Percentiles rank a stretch among this genome's conserved stretches.
phyloP scores from a whole-genome alignment of 2,888 invertebrate species.

The Volucella inanis region DNA sequence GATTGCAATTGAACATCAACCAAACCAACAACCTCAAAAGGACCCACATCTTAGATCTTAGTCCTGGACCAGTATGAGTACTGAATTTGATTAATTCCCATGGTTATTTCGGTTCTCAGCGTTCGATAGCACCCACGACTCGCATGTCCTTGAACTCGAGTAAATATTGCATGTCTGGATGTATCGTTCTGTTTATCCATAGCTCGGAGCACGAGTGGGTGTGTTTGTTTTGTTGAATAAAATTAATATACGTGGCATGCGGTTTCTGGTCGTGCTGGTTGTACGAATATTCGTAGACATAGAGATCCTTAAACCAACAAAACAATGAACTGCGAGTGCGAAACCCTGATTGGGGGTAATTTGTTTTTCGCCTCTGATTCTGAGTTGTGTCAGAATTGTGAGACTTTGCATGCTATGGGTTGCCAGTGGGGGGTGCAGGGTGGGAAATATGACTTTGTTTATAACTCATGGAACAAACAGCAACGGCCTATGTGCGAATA shows the following conservation, averaged over 20 bases:
- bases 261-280: neutral
- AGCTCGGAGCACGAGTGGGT: slow-evolving; percentile 1
- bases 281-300: slow-evolving; percentile 6
- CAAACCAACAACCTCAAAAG: slow-evolving; percentile 2
- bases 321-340: slow-evolving; percentile 38
- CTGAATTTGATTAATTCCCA: slow-evolving; percentile 26
- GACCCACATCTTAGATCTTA: neutral
- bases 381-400: slow-evolving; percentile 2
- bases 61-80: neutral
- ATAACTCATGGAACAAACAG: slow-evolving; percentile 41
- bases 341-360: slow-evolving; percentile 62
- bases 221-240: slow-evolving; percentile 53
- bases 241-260: slow-evolving; percentile 54
- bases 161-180: slow-evolving; percentile 61
- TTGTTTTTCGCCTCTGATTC: slow-evolving; percentile 52
- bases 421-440: neutral
- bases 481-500: neutral
- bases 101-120: slow-evolving; percentile 43
- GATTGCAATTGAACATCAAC: slow-evolving; percentile 30
- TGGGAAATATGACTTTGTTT: slow-evolving; percentile 34
- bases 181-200: neutral
- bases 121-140: slow-evolving; percentile 21
- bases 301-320: slow-evolving; percentile 1
- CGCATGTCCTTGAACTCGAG: slow-evolving; percentile 70
- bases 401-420: slow-evolving; percentile 5